phyloP scores from a whole-genome alignment of 2,113 vertebrate species.

The Archocentrus centrarchus region DNA sequence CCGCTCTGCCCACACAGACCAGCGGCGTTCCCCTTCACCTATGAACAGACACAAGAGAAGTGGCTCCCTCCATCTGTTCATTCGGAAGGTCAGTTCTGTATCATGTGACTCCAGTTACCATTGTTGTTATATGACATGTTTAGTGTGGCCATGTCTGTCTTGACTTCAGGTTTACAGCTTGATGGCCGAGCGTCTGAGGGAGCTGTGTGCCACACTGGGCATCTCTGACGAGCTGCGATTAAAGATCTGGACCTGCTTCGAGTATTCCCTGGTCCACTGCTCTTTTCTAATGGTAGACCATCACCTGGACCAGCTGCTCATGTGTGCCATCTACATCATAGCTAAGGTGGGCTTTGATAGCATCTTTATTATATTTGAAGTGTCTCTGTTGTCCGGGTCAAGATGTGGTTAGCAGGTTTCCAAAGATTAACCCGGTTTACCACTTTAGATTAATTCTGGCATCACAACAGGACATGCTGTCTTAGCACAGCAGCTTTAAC shows the following conservation, averaged over 20 bases:
- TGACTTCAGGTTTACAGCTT: constrained; percentile 88
- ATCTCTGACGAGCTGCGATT: constrained; percentile 85
- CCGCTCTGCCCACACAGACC: neutral
- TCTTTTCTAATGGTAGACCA: constrained; percentile 86
- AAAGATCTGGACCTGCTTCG: constrained; percentile 96
- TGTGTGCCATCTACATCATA: constrained; percentile 67
- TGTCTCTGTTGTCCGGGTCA: neutral
- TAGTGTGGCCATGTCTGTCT: neutral
- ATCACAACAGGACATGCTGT: too few species aligned
- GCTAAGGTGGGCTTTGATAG: constrained; percentile 32
- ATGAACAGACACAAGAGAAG: constrained; percentile 1
- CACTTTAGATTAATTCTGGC: too few species aligned
- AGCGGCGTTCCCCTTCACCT: neutral
- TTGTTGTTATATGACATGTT: neutral
- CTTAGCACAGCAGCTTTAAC: too few species aligned
- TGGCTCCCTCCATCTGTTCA: constrained; percentile 30
- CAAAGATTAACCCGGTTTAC: too few species aligned
- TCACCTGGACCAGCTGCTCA: constrained; percentile 90
- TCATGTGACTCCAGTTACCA: neutral
- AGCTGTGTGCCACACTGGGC: constrained; percentile 86
- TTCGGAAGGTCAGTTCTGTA: constrained; percentile 47
- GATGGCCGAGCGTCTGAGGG: constrained; percentile 86
- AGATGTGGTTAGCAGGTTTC: too few species aligned
- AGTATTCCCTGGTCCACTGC: constrained; percentile 88
- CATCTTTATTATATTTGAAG: neutral